Evolutionary conservation across 92 coral and sea anemone species (phyloP), one percentile per base, ranked within the genome.

Genomic region (Epizoanthus scotinus): DNA sequence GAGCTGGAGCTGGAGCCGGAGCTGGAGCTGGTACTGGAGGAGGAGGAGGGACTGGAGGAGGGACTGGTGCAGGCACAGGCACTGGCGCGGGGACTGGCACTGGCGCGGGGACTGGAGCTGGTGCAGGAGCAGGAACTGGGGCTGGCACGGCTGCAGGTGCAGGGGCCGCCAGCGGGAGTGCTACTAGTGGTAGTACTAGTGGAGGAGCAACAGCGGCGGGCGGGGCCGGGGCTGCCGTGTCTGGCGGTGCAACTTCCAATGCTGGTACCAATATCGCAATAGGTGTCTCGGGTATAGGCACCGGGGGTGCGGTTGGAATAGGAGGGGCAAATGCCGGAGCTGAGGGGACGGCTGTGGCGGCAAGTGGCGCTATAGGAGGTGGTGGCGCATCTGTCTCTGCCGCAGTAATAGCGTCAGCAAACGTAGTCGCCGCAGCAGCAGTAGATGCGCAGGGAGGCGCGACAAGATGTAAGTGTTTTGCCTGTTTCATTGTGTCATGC

Each of bases 371-470:
- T 59, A 31, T 20, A n/a, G 81, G 81, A 59, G 81, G 67, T 38
- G 81, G 81, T 0, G 81, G 81, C 24, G 56, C 81, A 10, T 3
- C 68, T 22, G 81, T 75, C 34, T 58, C 81, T 17, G 68, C 81
- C 21, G 59, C 81, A 18, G 68, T 75, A 9, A 75, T 75, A 29
- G 81, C 81, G 17, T 59, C 81, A 5, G 81, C 81, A 36, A 75
- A 75, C 68, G 27, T 31, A 34, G 81, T 75, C 24, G 81, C 81
- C 3, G 81, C 81, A 3, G 22, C 68, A 15, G 68, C 56, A 14
- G 81, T 75, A 31, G 81, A 75, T 15, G 7, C 57, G 47, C 81
- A 75, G 14, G 81, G 81, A 28, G 68, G 81, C 5, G 81, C 81
- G 21, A 75, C 56, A 36, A 75, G 81, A 59, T 22, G 81, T 75